Evolutionary conservation across 2,888 invertebrate species (phyloP).

Genomic region (Tenthredo livida): DNA sequence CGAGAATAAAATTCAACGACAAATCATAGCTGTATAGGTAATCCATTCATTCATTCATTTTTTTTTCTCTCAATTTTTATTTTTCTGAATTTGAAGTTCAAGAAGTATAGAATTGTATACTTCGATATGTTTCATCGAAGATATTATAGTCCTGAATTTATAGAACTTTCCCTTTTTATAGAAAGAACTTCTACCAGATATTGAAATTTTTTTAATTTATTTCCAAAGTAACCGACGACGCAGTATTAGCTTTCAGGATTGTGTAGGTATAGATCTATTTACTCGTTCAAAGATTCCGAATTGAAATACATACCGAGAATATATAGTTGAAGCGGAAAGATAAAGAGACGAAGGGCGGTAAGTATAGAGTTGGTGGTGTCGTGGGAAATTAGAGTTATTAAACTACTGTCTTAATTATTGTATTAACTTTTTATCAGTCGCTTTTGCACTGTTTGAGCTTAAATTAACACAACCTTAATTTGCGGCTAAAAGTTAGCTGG

Average conservation of each 20-base stretch:
- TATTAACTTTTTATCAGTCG: slow-evolving; percentile 30
- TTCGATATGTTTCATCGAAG: not conserved
- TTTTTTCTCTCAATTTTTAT: too few species aligned
- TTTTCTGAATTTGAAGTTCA: not conserved
- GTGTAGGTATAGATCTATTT: not conserved
- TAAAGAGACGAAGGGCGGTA: not conserved
- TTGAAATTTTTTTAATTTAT: not conserved
- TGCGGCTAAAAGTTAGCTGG: slow-evolving; percentile 31
- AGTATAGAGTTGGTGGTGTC: not conserved
- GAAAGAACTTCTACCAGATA: not conserved
- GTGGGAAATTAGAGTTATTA: slow-evolving; percentile 41
- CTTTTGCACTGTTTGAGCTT: slow-evolving; percentile 19
- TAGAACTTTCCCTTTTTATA: not conserved
- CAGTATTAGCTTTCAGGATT: not conserved
- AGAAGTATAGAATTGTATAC: not conserved
- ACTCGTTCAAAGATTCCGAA: not conserved
- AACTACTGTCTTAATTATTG: slow-evolving; percentile 38
- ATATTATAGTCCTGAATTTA: not conserved
- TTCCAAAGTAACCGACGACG: not conserved
- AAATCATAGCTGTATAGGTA: not conserved
- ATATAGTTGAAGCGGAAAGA: not conserved
- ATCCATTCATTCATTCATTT: not conserved
- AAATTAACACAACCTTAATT: slow-evolving; percentile 48
- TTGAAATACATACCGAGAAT: not conserved
- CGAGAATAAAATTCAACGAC: not conserved